phyloP scores from a whole-genome alignment of 2,888 invertebrate genomes.

The Synanthedon tipuliformis region DNA sequence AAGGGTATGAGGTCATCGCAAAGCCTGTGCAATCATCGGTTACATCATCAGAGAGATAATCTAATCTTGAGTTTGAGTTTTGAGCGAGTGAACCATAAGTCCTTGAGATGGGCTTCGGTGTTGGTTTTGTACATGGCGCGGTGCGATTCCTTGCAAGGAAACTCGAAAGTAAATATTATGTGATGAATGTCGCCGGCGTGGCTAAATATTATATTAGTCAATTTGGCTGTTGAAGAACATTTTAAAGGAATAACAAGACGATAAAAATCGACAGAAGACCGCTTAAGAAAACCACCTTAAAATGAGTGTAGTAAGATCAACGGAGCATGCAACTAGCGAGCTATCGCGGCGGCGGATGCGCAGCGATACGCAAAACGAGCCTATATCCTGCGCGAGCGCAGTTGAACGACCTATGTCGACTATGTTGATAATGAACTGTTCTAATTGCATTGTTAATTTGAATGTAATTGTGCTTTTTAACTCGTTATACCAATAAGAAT shows the following conservation, averaged over 20 bases:
- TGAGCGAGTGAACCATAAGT: background rate
- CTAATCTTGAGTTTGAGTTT: constrained; percentile 1
- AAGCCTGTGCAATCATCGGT: background rate
- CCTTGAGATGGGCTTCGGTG: no score
- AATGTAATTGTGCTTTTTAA: background rate
- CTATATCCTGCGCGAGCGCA: constrained; percentile 33
- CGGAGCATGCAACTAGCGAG: constrained; percentile 8
- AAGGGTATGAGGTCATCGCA: background rate
- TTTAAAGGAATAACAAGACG: background rate
- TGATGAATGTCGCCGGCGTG: no score
- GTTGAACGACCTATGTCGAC: constrained; percentile 28
- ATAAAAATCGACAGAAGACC: background rate
- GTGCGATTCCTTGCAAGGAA: no score
- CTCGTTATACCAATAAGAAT: no score
- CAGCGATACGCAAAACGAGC: constrained; percentile 35
- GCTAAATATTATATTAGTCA: no score
- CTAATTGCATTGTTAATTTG: constrained; percentile 12
- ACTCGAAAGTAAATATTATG: no score
- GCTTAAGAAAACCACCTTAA: background rate
- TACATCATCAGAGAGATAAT: constrained; percentile 2
- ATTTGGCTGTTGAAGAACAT: background rate
- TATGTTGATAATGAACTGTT: constrained; percentile 29
- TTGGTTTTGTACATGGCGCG: no score
- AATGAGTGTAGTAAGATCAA: background rate
- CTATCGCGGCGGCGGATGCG: constrained; percentile 38